Percentiles rank a stretch among this genome's conserved stretches.
phyloP scores from a whole-genome alignment of 2,113 vertebrate species.

The Glaucidium brasilianum region DNA sequence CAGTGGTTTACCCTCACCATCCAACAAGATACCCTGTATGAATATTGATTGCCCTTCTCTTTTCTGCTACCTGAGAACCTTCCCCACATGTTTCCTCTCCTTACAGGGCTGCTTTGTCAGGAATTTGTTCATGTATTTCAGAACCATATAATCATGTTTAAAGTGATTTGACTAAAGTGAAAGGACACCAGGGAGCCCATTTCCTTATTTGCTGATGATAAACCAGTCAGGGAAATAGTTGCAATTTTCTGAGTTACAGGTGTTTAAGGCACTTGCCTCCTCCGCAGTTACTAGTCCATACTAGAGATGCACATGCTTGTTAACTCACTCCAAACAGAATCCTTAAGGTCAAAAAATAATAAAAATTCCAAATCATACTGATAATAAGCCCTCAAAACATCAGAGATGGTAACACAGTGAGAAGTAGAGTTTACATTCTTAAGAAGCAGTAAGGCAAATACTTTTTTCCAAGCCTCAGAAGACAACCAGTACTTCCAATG shows the following conservation, averaged over 20 bases:
- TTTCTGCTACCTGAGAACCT: constrained; percentile 76
- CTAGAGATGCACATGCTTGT: background rate
- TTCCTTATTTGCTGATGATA: background rate
- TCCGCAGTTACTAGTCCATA: background rate
- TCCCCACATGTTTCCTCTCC: constrained; percentile 74
- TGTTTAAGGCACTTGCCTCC: background rate
- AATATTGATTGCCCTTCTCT: constrained; percentile 70
- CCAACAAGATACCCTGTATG: constrained; percentile 71
- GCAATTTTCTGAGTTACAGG: background rate
- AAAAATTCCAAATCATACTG: background rate
- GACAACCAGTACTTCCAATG: background rate
- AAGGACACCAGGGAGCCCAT: background rate
- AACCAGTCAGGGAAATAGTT: background rate
- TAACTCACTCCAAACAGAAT: background rate
- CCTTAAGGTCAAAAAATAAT: background rate
- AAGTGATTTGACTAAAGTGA: constrained; percentile 68
- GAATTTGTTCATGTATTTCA: constrained; percentile 76
- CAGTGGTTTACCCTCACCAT: constrained; percentile 67
- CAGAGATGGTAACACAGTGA: background rate
- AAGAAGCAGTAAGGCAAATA: background rate
- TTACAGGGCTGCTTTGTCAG: constrained; percentile 76
- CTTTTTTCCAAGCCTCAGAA: background rate
- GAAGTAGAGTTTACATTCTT: background rate
- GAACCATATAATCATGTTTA: constrained; percentile 76
- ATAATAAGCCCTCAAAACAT: background rate